These are phyloP conservation scores for Danio kyathit DNA, from an alignment of 2,797 vertebrate genomes.

Conservation along the genomic window DNA sequence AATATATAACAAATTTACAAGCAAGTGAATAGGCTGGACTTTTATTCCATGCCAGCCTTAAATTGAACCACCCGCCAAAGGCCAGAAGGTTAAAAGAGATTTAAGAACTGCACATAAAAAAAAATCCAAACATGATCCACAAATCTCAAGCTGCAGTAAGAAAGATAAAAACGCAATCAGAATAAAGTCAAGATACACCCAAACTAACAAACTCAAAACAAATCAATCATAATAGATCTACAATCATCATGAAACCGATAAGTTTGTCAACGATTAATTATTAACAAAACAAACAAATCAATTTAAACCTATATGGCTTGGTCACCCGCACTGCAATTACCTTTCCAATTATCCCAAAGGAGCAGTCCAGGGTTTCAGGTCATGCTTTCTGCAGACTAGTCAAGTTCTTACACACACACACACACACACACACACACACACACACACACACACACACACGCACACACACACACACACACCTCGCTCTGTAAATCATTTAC, in stretches of 20 bases:
- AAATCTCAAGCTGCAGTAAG: not conserved
- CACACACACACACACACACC: too few relatives aligned
- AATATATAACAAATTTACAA: too few relatives aligned
- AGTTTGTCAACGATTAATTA: not conserved
- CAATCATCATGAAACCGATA: slow-evolving; percentile 10
- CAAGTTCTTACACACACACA: slow-evolving; percentile 25
- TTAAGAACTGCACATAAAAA: not conserved
- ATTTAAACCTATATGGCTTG: not conserved
- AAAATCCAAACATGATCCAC: not conserved
- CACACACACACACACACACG: too few relatives aligned
- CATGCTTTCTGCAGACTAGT: slow-evolving; percentile 7
- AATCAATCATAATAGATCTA: slow-evolving; percentile 4
- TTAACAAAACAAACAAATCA: slow-evolving; percentile 2
- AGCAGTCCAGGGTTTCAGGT: not conserved
- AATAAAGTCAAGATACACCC: not conserved
- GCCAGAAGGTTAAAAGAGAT: not conserved
- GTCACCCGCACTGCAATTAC: slow-evolving; percentile 14
- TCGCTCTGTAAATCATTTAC: slow-evolving; percentile 4
- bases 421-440: too few relatives aligned
- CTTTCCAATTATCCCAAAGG: slow-evolving; percentile 9
- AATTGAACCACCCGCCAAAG: not conserved
- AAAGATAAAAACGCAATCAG: not conserved
- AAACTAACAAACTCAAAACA: not conserved
- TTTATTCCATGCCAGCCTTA: not conserved
- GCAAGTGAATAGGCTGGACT: too few relatives aligned